Conservation (phyloP, 1,140 invertebrate species). For the Sogatella furcifera region DNA sequence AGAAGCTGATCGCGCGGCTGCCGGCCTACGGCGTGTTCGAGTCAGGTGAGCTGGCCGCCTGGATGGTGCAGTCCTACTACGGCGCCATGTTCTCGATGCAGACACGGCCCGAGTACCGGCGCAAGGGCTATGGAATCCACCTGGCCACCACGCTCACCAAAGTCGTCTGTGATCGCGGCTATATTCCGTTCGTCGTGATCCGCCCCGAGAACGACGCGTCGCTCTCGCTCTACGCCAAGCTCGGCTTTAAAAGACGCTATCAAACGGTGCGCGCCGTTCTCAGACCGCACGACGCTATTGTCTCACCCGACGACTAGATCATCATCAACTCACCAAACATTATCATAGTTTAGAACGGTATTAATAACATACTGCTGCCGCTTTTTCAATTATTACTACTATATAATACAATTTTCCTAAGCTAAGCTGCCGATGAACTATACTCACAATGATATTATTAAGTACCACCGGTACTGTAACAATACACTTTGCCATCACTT, state of each 20-base stretch:
- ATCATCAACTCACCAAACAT: too few species aligned
- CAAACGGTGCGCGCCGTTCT: constrained; percentile 64
- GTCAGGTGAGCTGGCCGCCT: constrained; percentile 53
- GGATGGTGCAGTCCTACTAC: constrained; percentile 82
- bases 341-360: too few species aligned
- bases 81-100: constrained; percentile 87
- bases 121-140: constrained; percentile 62
- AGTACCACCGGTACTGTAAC: too few species aligned
- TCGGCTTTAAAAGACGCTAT: constrained; percentile 65
- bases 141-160: constrained; percentile 52
- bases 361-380: too few species aligned
- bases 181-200: constrained; percentile 74
- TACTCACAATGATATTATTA: too few species aligned
- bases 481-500: too few species aligned
- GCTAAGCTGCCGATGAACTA: too few species aligned
- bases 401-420: too few species aligned
- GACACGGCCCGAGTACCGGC: constrained; percentile 63
- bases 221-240: constrained; percentile 62
- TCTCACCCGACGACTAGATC: not conserved
- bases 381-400: too few species aligned
- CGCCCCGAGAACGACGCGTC: constrained; percentile 75
- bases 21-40: constrained; percentile 68
- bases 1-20: constrained; percentile 58
- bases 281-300: constrained; percentile 36
- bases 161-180: constrained; percentile 58